phyloP scores from a whole-genome alignment of 2,797 vertebrate genomes.

The Anabacerthia variegaticeps region DNA sequence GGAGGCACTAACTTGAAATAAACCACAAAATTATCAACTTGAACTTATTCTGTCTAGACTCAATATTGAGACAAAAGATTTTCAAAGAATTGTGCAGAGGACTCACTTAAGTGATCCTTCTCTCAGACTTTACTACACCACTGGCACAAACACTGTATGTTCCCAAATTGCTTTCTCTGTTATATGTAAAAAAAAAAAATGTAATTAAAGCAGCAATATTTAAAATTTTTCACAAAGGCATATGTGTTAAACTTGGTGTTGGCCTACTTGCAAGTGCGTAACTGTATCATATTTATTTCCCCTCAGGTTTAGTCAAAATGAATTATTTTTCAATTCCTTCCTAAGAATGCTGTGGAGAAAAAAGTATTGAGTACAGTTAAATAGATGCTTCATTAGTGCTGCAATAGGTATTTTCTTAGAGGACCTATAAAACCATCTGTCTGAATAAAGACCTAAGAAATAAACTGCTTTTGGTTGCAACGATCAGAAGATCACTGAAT shows the following conservation, averaged over 20 bases:
- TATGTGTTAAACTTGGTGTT: not conserved
- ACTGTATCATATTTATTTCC: not conserved
- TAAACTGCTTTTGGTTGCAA: not conserved
- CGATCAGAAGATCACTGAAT: not conserved
- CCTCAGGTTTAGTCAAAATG: not conserved
- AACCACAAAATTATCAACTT: not conserved
- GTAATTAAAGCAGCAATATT: not conserved
- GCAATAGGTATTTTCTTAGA: not conserved
- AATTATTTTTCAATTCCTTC: not conserved
- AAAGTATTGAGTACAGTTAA: not conserved
- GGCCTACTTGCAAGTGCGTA: not conserved
- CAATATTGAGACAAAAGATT: not conserved
- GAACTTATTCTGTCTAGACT: not conserved
- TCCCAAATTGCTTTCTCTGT: not conserved
- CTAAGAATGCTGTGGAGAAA: not conserved
- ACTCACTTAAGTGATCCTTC: not conserved
- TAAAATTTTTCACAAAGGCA: not conserved
- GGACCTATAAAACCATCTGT: not conserved
- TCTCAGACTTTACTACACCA: not conserved
- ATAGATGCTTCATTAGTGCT: not conserved
- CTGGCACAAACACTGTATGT: not conserved
- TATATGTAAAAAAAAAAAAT: not conserved
- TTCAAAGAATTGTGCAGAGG: not conserved
- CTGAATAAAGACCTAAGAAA: not conserved
- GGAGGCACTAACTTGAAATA: not conserved